Evolutionary conservation across 2,113 vertebrate species (phyloP).

Genomic region (Trichomycterus rosablanca): DNA sequence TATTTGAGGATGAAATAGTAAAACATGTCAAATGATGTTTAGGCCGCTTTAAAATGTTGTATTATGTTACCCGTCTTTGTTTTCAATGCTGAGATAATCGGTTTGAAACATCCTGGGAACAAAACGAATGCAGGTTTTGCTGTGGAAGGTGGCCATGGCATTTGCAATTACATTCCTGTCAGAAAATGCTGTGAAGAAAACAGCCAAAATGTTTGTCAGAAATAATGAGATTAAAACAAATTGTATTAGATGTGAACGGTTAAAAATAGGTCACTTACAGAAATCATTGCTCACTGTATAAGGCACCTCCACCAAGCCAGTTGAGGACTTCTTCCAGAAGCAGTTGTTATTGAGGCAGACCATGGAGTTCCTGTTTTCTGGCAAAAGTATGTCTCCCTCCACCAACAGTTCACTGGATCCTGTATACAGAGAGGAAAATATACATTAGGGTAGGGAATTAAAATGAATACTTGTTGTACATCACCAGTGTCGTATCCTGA

Average conservation of each 20-base stretch:
- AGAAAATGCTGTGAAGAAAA: constrained; percentile 27
- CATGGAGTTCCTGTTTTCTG: constrained; percentile 39
- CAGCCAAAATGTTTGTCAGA: no score
- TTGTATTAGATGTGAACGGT: no score
- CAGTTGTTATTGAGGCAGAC: constrained; percentile 34
- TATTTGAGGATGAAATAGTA: neutral
- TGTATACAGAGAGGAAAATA: neutral
- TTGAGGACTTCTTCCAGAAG: constrained; percentile 40
- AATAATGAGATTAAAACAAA: neutral
- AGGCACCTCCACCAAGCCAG: constrained; percentile 27
- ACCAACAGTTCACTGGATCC: constrained; percentile 27
- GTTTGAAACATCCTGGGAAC: constrained; percentile 24
- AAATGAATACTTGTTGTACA: no score
- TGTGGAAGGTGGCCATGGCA: constrained; percentile 38
- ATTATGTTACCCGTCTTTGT: constrained; percentile 32
- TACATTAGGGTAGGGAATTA: neutral
- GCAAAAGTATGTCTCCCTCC: constrained; percentile 39
- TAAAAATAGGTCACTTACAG: constrained; percentile 31
- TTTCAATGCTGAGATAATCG: constrained; percentile 48
- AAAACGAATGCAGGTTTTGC: constrained; percentile 45
- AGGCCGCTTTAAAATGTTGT: neutral
- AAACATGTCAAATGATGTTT: neutral
- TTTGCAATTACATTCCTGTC: constrained; percentile 25
- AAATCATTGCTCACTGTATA: constrained; percentile 25
- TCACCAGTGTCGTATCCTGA: no score